phyloP scores from a whole-genome alignment of 92 coral and sea anemone genomes.

The Porites lobata region DNA sequence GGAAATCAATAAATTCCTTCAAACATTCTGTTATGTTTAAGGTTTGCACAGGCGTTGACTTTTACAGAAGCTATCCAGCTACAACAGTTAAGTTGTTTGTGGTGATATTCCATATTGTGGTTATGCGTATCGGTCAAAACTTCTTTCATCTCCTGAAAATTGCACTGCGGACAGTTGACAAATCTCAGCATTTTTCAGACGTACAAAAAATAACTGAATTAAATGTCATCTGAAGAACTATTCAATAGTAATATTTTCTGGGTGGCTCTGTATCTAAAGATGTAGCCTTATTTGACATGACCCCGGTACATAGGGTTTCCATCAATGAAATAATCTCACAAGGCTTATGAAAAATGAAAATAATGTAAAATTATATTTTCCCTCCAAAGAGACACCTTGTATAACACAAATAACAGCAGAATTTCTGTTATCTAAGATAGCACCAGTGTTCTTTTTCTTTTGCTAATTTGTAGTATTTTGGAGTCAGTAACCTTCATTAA shows the following conservation, averaged over 20 bases:
- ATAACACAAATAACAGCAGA: too few relatives aligned
- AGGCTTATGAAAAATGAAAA: too few relatives aligned
- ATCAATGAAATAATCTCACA: too few relatives aligned
- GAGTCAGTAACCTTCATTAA: too few relatives aligned
- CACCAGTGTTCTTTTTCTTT: too few relatives aligned
- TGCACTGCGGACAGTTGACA: slow-evolving; percentile 56
- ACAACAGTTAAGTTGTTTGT: slow-evolving; percentile 47
- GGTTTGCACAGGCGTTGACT: slow-evolving; percentile 28
- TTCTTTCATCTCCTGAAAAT: neutral
- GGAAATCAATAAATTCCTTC: slow-evolving; percentile 9
- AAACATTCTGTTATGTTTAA: slow-evolving; percentile 18
- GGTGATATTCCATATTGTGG: slow-evolving; percentile 48
- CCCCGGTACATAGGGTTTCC: too few relatives aligned
- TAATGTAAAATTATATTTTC: too few relatives aligned
- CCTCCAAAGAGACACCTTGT: too few relatives aligned
- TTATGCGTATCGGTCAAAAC: slow-evolving; percentile 38
- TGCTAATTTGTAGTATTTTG: too few relatives aligned
- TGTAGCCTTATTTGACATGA: neutral
- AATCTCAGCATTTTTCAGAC: slow-evolving; percentile 49
- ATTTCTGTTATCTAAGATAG: too few relatives aligned
- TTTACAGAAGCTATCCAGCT: slow-evolving; percentile 49
- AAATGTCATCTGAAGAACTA: neutral
- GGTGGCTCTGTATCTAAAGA: neutral
- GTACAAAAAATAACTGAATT: neutral
- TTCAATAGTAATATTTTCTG: neutral